Evolutionary conservation across 2,888 invertebrate genomes (phyloP), one percentile per base, ranked within the genome.

Genomic region (Nebria brevicollis): DNA sequence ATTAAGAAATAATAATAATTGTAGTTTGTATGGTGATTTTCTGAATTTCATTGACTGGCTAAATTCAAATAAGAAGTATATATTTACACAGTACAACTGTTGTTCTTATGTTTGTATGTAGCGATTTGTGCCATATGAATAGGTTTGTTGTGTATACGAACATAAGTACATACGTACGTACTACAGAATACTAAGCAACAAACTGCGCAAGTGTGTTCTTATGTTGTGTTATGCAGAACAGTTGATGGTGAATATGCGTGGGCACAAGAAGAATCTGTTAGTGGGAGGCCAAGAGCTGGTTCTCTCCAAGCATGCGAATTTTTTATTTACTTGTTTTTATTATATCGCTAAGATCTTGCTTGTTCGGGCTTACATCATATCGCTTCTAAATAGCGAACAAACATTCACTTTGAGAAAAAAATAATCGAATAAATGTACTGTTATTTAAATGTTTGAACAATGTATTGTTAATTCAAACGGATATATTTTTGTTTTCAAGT

Each of bases 201-300:
- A 54, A 54, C 1, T 13, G 54, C 54, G 54, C 13, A 54, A 54
- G 54, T 54, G 54, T 54, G 54, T 54, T 54, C 54, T 54, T 54
- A 8, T 54, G 54, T 54, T 54, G 54, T 54, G 54, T 13, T 54
- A 54, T 54, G 54, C 54, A 54, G 54, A 54, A 54, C 54, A 54
- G 54, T 54, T 54, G 54, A 54, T 54, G 54, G 54, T 54, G 54
- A 54, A 54, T 54, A 54, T 54, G 54, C 54, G 54, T 54, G 54
- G 54, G 54, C 54, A 8, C 54, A 8, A 8, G 54, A 54, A 54
- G 54, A 54, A 54, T 54, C 54, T 54, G 54, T 54, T 54, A 54
- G 54, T 54, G 54, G 54, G 54, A 54, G 54, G 54, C 54, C 54
- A 54, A 34, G 54, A 54, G 54, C 54, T 54, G 54, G 54, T 54